phyloP scores from a whole-genome alignment of 2,113 vertebrate species.

The Aviceda subcristata region DNA sequence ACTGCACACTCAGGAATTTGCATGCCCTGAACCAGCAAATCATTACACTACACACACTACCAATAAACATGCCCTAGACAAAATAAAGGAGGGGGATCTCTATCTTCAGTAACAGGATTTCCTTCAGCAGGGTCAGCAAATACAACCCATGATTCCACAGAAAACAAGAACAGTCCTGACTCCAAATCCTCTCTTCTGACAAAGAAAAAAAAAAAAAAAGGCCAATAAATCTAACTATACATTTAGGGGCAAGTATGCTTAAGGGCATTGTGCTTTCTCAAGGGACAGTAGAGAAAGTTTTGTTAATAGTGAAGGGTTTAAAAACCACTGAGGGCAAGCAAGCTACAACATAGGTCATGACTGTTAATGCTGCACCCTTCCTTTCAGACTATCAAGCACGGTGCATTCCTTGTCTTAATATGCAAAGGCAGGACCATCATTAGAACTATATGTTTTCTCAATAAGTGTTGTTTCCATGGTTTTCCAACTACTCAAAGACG shows the following conservation, averaged over 20 bases:
- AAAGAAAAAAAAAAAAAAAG: not conserved
- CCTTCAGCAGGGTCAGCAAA: not conserved
- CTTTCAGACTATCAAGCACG: not conserved
- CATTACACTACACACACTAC: not conserved
- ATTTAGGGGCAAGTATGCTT: fast-evolving
- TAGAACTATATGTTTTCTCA: not conserved
- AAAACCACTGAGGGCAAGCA: not conserved
- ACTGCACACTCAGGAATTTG: not conserved
- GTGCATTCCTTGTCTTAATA: not conserved
- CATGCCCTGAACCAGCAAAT: not conserved
- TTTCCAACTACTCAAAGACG: not conserved
- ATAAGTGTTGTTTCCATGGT: not conserved
- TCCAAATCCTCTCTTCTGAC: not conserved
- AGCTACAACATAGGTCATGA: not conserved
- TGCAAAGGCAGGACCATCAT: not conserved
- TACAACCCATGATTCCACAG: not conserved
- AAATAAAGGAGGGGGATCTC: not conserved
- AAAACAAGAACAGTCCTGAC: not conserved
- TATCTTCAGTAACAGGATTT: not conserved
- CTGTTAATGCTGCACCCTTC: not conserved
- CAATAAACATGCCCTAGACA: not conserved
- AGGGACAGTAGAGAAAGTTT: not conserved
- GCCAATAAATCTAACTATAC: not conserved
- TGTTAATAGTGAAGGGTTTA: not conserved
- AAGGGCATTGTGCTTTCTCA: not conserved